Percentiles rank a stretch among this genome's conserved stretches.
phyloP scores from a whole-genome alignment of 2,113 vertebrate genomes.

The Proteles cristata region DNA sequence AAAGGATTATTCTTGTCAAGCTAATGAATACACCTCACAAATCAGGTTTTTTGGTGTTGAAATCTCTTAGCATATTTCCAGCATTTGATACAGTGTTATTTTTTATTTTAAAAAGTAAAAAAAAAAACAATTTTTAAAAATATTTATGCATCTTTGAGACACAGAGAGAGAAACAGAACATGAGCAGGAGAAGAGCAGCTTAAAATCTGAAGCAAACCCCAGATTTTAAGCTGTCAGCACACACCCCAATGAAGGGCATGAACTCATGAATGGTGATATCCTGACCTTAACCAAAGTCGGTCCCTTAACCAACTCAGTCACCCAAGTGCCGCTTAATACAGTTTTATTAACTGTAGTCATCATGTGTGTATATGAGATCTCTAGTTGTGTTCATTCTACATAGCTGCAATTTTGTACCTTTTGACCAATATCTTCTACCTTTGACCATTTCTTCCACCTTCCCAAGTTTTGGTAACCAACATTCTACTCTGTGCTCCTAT shows the following conservation, averaged over 20 bases:
- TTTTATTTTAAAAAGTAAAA: no score
- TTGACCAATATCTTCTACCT: not conserved
- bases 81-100: not conserved
- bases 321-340: not conserved
- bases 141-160: no score
- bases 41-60: not conserved
- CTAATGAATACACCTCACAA: not conserved
- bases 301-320: no score
- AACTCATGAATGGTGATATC: no score
- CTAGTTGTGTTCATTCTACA: not conserved
- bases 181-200: no score
- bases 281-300: no score
- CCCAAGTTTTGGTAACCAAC: not conserved
- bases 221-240: no score
- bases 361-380: not conserved
- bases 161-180: no score
- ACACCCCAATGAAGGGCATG: no score
- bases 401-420: not conserved
- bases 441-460: not conserved
- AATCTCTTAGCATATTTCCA: not conserved
- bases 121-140: no score
- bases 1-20: not conserved
- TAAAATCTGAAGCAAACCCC: no score
- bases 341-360: not conserved
- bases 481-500: not conserved